Base-by-base conservation (phyloP, 2,797 vertebrate genomes). In the Typhlichthys eigenmanni region DNA sequence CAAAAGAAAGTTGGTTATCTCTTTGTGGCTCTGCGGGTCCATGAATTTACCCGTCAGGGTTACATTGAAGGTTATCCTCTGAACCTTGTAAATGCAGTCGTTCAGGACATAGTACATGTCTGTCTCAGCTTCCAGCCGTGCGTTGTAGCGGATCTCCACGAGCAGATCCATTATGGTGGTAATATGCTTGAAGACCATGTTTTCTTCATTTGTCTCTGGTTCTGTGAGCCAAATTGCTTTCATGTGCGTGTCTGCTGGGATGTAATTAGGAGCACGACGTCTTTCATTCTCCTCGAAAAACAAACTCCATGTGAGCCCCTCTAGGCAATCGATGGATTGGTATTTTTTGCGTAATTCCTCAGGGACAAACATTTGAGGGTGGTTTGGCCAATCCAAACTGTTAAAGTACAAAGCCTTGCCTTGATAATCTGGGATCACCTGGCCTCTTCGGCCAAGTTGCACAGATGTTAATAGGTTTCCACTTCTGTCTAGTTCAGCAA, bases 331-430 rank as follows among this genome's bases (percentile, higher is more conserved):
- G 0, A 90, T 89, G n/a, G 74, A 84, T 0, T 64, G 50, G 51
- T 91, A 89, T 61, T 79, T 89, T 57, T 85, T 87, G 12, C 85
- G 85, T 48, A 88, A 55, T 5, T 82, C 76, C 13, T 48, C 38
- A 12, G 90, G 86, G 38, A 89, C 86, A 71, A 90, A 91, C 87
- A 90, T 91, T 43, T 88, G 85, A 7, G 88, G 90, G 7, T 87
- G 75, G 5, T 55, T 83, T 13, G 87, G 88, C 87, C 87, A 89
- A 1, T 88, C 78, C 5, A 84, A 6, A 17, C 62, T 71, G 16
- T 81, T 68, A 48, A 75, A 45, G 52, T 83, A 88, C 45, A 91
- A 71, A 51, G 66, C 6, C 5, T 53, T 70, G 61, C 87, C 87
- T 76, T 65, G 53, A 64, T 87, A 89, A 34, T 60, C 49, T 17